Conservation (phyloP, 2,797 vertebrate genomes). For the Liasis olivaceus region DNA sequence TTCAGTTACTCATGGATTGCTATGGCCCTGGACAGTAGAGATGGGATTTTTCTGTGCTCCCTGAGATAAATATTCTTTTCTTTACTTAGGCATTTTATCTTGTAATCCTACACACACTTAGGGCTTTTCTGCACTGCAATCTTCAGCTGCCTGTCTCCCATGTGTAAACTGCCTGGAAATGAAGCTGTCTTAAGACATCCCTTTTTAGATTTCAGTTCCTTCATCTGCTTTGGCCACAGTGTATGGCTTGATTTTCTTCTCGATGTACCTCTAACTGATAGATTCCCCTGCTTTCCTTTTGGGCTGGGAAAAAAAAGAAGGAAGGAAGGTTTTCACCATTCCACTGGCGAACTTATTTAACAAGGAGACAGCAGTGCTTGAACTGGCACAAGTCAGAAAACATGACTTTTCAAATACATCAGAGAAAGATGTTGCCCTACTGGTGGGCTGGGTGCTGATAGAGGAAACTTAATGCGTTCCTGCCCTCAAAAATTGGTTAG, state of each 20-base stretch:
- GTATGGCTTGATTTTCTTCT: neutral
- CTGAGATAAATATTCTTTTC: neutral
- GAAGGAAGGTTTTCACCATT: slow-evolving; percentile 30
- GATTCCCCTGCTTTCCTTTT: neutral
- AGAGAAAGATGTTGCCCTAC: neutral
- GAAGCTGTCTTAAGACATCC: neutral
- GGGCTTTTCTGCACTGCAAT: neutral
- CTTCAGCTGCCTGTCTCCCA: neutral
- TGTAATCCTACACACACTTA: neutral
- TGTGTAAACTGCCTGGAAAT: neutral
- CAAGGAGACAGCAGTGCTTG: neutral
- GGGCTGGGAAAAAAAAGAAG: neutral
- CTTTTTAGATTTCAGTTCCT: neutral
- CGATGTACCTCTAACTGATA: neutral
- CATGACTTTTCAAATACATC: neutral
- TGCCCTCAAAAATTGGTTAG: neutral
- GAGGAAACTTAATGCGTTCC: neutral
- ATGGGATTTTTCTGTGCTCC: neutral
- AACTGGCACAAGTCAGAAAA: neutral
- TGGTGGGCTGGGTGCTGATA: neutral
- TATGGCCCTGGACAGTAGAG: neutral
- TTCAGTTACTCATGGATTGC: neutral
- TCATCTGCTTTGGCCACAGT: neutral
- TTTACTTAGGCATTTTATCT: neutral
- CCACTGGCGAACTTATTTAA: neutral